These are phyloP conservation scores for Hemicrepidius hirtus DNA, from an alignment of 2,888 invertebrate genomes.

Conservation along the genomic window DNA sequence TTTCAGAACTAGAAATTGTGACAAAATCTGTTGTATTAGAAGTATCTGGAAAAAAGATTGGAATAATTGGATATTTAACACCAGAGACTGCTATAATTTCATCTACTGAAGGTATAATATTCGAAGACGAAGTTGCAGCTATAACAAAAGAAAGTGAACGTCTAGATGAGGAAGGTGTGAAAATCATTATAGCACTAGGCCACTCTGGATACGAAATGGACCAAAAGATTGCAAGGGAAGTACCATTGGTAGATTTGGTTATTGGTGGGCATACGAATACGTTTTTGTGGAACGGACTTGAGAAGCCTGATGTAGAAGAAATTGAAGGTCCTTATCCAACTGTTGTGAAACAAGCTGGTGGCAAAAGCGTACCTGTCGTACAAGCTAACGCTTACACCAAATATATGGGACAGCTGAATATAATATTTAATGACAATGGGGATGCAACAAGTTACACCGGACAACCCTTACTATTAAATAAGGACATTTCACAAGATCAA, in stretches of 20 bases:
- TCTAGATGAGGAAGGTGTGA: slow-evolving; percentile 79
- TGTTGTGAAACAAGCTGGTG: slow-evolving; percentile 79
- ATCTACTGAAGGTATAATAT: slow-evolving; percentile 68
- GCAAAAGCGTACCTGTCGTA: slow-evolving; percentile 86
- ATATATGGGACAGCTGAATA: slow-evolving; percentile 86
- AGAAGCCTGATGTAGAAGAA: slow-evolving; percentile 80
- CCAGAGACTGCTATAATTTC: slow-evolving; percentile 83
- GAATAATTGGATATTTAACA: slow-evolving; percentile 91
- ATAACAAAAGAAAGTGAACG: slow-evolving; percentile 79
- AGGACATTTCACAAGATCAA: slow-evolving; percentile 78
- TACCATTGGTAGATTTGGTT: slow-evolving; percentile 88
- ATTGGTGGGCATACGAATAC: slow-evolving; percentile 95
- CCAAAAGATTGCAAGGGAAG: slow-evolving; percentile 83
- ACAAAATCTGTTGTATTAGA: slow-evolving; percentile 80
- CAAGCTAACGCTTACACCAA: slow-evolving; percentile 95
- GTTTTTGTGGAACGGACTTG: slow-evolving; percentile 89
- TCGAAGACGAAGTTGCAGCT: slow-evolving; percentile 81
- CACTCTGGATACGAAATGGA: slow-evolving; percentile 91
- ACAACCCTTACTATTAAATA: slow-evolving; percentile 84
- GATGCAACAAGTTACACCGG: slow-evolving; percentile 81
- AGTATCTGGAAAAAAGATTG: slow-evolving; percentile 81
- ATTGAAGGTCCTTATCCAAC: slow-evolving; percentile 87
- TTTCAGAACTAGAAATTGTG: slow-evolving; percentile 72
- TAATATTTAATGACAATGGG: slow-evolving; percentile 82
- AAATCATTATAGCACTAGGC: slow-evolving; percentile 91